Evolutionary conservation across 2,113 vertebrate species (phyloP).

Genomic region (Tychaedon coryphoeus): DNA sequence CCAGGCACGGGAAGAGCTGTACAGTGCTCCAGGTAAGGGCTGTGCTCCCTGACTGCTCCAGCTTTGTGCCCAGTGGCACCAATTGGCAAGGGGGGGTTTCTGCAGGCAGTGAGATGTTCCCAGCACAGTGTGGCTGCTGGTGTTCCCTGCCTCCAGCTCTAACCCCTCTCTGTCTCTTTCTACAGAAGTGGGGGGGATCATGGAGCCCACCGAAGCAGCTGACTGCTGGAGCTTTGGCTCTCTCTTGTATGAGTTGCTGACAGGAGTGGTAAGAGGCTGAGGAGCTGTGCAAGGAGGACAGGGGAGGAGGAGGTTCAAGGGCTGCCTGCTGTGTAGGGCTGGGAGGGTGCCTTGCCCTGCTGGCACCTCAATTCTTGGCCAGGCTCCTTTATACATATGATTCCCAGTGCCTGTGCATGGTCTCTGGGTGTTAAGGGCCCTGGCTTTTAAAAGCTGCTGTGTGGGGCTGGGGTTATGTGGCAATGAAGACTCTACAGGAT

Average conservation of each 20-base stretch:
- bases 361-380: not conserved
- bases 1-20: slow-evolving; percentile 84
- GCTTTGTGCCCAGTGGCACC: too few species aligned
- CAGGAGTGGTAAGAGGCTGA: slow-evolving; percentile 82
- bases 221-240: slow-evolving; percentile 98
- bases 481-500: not conserved
- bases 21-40: slow-evolving; percentile 91
- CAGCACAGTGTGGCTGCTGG: not conserved
- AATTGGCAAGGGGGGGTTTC: accelerated
- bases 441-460: not conserved
- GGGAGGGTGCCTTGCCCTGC: not conserved
- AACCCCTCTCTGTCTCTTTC: not conserved
- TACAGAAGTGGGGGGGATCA: slow-evolving; percentile 89
- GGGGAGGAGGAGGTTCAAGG: not conserved
- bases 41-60: not conserved
- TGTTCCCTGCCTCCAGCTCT: not conserved
- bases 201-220: slow-evolving; percentile 86
- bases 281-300: not conserved
- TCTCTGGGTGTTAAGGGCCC: not conserved
- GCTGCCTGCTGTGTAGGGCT: not conserved
- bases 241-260: slow-evolving; percentile 90
- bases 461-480: not conserved
- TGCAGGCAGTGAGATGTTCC: not conserved
- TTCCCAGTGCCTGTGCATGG: not conserved
- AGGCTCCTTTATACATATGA: not conserved